These are phyloP conservation scores for Cebidichthys violaceus DNA, from an alignment of 2,113 vertebrate species.

Conservation along the genomic window DNA sequence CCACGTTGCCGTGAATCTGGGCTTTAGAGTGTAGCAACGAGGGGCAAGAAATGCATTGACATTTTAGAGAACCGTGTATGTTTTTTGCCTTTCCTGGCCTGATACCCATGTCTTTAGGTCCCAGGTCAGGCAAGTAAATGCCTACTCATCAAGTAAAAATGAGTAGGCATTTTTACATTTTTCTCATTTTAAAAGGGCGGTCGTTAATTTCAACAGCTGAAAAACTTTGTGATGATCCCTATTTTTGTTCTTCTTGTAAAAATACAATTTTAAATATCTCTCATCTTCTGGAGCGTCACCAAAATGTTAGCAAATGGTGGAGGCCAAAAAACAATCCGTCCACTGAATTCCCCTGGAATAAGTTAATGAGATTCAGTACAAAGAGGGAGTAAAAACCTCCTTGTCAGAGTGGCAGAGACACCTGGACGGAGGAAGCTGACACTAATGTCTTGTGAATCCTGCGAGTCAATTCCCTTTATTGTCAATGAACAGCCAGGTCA, in stretches of 20 bases:
- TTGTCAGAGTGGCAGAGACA: not conserved
- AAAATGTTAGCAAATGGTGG: not conserved
- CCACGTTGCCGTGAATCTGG: not conserved
- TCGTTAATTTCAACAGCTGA: not conserved
- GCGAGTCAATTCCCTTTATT: not conserved
- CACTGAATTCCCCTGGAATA: not conserved
- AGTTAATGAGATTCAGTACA: not conserved
- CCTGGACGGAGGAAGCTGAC: not conserved
- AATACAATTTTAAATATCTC: not conserved
- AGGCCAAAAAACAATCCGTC: not conserved
- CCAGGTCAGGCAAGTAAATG: not conserved
- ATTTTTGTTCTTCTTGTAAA: not conserved
- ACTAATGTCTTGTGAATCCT: not conserved
- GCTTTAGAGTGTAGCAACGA: not conserved
- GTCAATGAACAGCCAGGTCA: not conserved
- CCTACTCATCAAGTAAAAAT: not conserved
- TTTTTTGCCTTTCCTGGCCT: not conserved
- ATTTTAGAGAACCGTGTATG: not conserved
- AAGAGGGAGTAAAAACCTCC: not conserved
- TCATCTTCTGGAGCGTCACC: not conserved
- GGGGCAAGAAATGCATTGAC: not conserved
- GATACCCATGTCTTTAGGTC: not conserved
- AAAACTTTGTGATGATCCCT: not conserved
- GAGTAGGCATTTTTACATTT: not conserved
- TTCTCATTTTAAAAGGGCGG: not conserved